Conservation (phyloP, 2,797 vertebrate species). For the Ctenopoma kingsleyae region DNA sequence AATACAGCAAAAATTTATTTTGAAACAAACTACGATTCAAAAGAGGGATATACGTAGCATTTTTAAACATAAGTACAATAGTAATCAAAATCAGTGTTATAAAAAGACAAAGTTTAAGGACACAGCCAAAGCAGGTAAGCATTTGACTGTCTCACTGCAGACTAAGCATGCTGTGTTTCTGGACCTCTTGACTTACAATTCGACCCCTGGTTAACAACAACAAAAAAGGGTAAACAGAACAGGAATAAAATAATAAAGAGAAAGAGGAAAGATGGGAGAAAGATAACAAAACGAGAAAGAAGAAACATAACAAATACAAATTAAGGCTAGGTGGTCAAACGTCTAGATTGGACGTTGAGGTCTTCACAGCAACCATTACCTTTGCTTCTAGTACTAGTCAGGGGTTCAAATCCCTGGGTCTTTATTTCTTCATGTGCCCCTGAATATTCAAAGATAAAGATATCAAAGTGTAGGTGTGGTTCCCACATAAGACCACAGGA, state of each 20-base stretch:
- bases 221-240: conserved; percentile 9
- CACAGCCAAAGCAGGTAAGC: conserved; percentile 44
- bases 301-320: conserved; percentile 79
- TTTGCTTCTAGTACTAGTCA: conserved; percentile 90
- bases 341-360: conserved; percentile 84
- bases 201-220: conserved; percentile 85
- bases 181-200: conserved; percentile 81
- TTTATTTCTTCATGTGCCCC: conserved; percentile 90
- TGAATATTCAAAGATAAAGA: conserved; percentile 91
- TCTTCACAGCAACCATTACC: conserved; percentile 89
- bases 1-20: conserved; percentile 46
- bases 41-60: conserved; percentile 21
- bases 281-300: conserved; percentile 69
- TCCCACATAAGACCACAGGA: conserved; percentile 84
- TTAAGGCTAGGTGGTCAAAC: conserved; percentile 83
- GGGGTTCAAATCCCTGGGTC: conserved; percentile 88
- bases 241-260: conserved; percentile 32
- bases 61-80: conserved; percentile 35
- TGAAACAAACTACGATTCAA: conserved; percentile 27
- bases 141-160: conserved; percentile 54
- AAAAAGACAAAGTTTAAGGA: conserved; percentile 45
- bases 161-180: conserved; percentile 77
- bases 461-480: conserved; percentile 87
- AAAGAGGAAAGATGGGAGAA: conserved; percentile 62
- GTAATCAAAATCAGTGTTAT: conserved; percentile 38